Conservation (phyloP, 2,113 vertebrate species). For the Sphyrna mokarran region DNA sequence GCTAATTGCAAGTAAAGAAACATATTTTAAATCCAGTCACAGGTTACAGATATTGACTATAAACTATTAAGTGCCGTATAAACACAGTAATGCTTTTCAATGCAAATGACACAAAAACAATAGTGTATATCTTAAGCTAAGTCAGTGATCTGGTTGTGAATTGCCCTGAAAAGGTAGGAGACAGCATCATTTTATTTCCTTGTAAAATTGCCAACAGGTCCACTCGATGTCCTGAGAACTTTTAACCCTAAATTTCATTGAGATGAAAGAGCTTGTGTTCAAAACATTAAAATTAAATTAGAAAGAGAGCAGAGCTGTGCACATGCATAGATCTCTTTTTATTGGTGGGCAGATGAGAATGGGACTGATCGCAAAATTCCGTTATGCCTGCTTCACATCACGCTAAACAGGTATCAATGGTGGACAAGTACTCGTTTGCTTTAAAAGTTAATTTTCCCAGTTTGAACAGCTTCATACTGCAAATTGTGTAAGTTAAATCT, state of each 20-base stretch:
- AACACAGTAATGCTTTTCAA: background rate
- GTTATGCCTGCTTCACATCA: background rate
- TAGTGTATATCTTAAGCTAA: background rate
- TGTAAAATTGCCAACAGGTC: background rate
- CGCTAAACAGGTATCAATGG: background rate
- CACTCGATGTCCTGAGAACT: background rate
- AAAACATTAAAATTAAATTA: background rate
- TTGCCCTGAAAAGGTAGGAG: background rate
- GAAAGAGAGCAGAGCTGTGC: background rate
- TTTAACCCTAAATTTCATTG: background rate
- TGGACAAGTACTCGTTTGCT: background rate
- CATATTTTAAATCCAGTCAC: background rate
- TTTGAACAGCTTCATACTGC: background rate
- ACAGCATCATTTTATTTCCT: background rate
- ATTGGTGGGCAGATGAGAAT: background rate
- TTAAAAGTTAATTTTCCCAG: background rate
- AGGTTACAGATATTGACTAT: background rate
- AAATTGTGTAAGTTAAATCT: background rate
- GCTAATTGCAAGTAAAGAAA: background rate
- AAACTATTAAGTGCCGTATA: background rate
- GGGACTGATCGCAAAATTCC: background rate
- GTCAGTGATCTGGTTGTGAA: background rate
- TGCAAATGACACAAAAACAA: background rate
- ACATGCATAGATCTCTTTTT: background rate
- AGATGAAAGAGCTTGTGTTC: background rate